These are phyloP conservation scores for Enteromius treurensis DNA, from an alignment of 2,797 vertebrate genomes.

Conservation along the genomic window DNA sequence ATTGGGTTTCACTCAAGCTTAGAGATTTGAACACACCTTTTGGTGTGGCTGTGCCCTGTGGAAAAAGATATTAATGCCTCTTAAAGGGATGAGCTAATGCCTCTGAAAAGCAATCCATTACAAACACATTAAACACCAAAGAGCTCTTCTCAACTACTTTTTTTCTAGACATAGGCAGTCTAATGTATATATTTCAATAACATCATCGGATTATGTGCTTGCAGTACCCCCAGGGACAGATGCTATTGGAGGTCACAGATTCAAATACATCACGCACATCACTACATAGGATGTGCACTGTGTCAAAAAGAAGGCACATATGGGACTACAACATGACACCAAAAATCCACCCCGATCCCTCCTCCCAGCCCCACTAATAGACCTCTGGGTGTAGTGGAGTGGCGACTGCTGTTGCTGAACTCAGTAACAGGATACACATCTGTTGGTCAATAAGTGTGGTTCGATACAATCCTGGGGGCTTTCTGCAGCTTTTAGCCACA, in stretches of 20 bases:
- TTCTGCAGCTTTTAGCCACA: conserved; percentile 64
- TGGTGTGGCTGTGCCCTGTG: conserved; percentile 47
- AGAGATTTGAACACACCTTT: conserved; percentile 50
- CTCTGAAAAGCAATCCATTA: conserved; percentile 63
- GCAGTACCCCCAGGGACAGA: conserved; percentile 14
- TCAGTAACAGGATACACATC: conserved; percentile 74
- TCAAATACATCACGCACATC: conserved; percentile 45
- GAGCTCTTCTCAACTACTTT: conserved; percentile 49
- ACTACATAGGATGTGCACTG: conserved; percentile 28
- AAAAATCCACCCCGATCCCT: conserved; percentile 64
- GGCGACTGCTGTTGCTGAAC: conserved; percentile 70
- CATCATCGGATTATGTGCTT: conserved; percentile 20
- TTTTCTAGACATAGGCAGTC: conserved; percentile 51
- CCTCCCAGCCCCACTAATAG: conserved; percentile 69
- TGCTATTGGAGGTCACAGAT: conserved; percentile 29
- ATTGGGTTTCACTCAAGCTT: conserved; percentile 49
- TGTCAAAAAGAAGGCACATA: conserved; percentile 68
- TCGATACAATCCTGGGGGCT: conserved; percentile 55
- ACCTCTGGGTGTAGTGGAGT: conserved; percentile 73
- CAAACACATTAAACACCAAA: conserved; percentile 62
- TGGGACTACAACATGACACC: conserved; percentile 75
- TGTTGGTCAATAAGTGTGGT: conserved; percentile 63
- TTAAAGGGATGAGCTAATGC: conserved; percentile 61
- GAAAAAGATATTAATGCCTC: conserved; percentile 58
- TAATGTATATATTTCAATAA: conserved; percentile 52